A percentile compares a stretch with the other conserved stretches of the same genome.
Evolutionary conservation across 2,113 vertebrate genomes (phyloP).

Genomic region (Picathartes gymnocephalus): DNA sequence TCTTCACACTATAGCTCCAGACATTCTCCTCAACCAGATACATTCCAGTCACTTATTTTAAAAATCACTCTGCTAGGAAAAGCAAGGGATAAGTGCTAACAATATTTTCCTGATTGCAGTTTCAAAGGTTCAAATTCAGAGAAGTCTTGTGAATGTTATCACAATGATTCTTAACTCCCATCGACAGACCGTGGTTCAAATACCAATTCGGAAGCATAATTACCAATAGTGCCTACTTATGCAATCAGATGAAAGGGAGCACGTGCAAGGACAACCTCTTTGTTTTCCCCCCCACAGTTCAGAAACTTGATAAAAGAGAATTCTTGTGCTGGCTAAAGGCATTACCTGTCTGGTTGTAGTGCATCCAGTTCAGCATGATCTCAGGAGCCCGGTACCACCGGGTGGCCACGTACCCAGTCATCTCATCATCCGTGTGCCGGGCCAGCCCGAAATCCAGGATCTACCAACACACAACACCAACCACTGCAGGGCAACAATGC

Average conservation of each 20-base stretch:
- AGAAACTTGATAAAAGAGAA: background rate
- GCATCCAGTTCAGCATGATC: conserved; percentile 99
- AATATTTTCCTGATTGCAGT: background rate
- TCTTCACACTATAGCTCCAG: background rate
- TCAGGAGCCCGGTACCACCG: conserved; percentile 96
- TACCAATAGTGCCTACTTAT: background rate
- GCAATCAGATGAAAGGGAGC: background rate
- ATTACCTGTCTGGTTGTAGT: conserved; percentile 97
- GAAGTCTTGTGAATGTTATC: background rate
- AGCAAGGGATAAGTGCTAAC: background rate
- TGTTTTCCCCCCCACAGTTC: background rate
- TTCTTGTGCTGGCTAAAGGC: background rate
- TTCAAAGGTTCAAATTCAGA: background rate
- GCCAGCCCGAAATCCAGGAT: conserved; percentile 98
- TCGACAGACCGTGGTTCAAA: background rate
- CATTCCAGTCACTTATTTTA: background rate
- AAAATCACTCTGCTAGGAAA: background rate
- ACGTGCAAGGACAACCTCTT: rapidly evolving
- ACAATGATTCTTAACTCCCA: background rate
- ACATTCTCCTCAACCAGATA: background rate
- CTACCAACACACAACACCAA: conserved; percentile 59
- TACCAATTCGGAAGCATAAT: background rate
- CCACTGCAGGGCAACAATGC: background rate
- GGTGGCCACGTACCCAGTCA: conserved; percentile 97
- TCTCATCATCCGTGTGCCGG: conserved; percentile 95